Percentiles rank a stretch among this genome's conserved stretches.
These are phyloP conservation scores for Popillia japonica DNA, from an alignment of 1,140 invertebrate species.

Conservation along the genomic window DNA sequence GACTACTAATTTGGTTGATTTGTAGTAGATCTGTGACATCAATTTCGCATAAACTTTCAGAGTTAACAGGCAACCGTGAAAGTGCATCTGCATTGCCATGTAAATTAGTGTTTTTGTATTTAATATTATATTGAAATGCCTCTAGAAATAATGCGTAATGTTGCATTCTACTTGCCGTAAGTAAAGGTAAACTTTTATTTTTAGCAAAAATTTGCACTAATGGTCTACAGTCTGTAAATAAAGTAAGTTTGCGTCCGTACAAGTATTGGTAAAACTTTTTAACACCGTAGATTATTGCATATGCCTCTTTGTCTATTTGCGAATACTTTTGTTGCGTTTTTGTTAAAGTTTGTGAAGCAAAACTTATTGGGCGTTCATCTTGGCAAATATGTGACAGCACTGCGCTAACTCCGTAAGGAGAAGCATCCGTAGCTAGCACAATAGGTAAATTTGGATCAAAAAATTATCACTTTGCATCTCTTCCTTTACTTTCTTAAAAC, in stretches of 20 bases:
- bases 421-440: conserved; percentile 49
- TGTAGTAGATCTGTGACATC: conserved; percentile 29
- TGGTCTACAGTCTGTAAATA: conserved; percentile 64
- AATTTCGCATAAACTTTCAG: background rate
- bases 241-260: conserved; percentile 62
- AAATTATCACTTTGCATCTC: conserved; percentile 49
- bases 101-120: conserved; percentile 48
- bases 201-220: conserved; percentile 61
- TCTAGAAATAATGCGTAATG: conserved; percentile 6
- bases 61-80: conserved; percentile 48
- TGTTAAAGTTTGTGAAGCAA: conserved; percentile 56
- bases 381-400: conserved; percentile 33
- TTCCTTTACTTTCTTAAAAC: conserved; percentile 52
- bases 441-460: conserved; percentile 49
- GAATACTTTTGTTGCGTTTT: conserved; percentile 56
- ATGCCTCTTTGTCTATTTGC: conserved; percentile 51
- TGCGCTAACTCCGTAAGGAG: conserved; percentile 11
- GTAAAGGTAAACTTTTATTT: conserved; percentile 53
- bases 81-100: conserved; percentile 51
- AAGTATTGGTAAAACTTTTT: conserved; percentile 62
- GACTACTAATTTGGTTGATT: conserved; percentile 23
- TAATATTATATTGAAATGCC: conserved; percentile 46
- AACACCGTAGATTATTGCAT: conserved; percentile 57
- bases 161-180: conserved; percentile 48
- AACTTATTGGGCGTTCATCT: conserved; percentile 51